These are phyloP conservation scores for Drosophila tani DNA, from an alignment of 1,140 invertebrate species.

Conservation along the genomic window DNA sequence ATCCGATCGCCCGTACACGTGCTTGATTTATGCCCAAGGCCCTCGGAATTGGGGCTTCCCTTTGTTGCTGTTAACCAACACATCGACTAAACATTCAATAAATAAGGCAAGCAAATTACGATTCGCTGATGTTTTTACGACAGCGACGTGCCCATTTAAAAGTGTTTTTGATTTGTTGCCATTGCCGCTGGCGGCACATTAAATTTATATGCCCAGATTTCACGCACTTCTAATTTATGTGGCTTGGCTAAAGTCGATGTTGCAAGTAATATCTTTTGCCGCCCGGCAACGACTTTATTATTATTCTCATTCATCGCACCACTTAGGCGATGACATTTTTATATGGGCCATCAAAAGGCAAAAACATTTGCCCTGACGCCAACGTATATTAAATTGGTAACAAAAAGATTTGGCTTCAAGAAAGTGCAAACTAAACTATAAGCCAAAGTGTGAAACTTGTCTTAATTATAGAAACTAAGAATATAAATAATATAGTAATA, in stretches of 20 bases:
- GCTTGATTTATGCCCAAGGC: conserved; percentile 55
- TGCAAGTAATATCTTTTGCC: conserved; percentile 66
- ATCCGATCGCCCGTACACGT: conserved; percentile 39
- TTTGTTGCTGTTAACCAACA: conserved; percentile 7
- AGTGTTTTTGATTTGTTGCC: conserved; percentile 71
- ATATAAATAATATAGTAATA: too few relatives aligned
- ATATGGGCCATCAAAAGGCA: conserved; percentile 38
- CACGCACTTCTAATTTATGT: conserved; percentile 79
- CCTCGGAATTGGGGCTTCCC: conserved; percentile 31
- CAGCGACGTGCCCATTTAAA: conserved; percentile 77
- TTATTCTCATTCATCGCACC: conserved; percentile 38
- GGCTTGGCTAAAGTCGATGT: conserved; percentile 65
- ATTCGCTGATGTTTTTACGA: conserved; percentile 80
- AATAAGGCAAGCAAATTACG: conserved; percentile 76
- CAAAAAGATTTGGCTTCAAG: background rate
- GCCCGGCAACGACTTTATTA: conserved; percentile 62
- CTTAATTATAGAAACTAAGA: background rate
- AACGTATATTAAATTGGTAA: conserved; percentile 16
- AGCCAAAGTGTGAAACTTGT: too few relatives aligned
- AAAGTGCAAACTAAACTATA: conserved; percentile 15
- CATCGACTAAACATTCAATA: conserved; percentile 72
- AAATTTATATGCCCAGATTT: conserved; percentile 76
- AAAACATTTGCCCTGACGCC: conserved; percentile 20
- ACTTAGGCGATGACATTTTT: conserved; percentile 54
- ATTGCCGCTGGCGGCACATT: conserved; percentile 65